phyloP scores from a whole-genome alignment of 1,140 invertebrate genomes.

The Pseudomyrmex flavicornis region DNA sequence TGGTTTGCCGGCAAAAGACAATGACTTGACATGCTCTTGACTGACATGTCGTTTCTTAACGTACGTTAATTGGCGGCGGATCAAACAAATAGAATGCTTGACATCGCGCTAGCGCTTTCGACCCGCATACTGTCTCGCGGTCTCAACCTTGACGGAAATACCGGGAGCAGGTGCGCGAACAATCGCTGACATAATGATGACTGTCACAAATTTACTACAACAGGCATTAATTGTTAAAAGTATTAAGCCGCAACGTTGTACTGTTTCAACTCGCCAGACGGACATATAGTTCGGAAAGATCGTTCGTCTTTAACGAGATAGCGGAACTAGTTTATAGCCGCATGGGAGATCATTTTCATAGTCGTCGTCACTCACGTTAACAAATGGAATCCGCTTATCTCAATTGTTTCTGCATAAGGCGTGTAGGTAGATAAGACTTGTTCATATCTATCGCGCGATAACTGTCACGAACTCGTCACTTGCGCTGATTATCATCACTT shows the following conservation, averaged over 20 bases:
- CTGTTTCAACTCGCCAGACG: conserved; percentile 7
- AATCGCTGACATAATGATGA: conserved; percentile 17
- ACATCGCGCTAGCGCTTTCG: conserved; percentile 23
- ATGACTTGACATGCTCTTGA: conserved; percentile 20
- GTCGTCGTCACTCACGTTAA: neutral
- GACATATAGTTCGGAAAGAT: neutral
- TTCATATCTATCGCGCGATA: neutral
- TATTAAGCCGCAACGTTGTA: neutral
- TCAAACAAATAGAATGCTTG: conserved; percentile 38
- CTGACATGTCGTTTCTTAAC: conserved; percentile 21
- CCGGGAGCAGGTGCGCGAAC: conserved; percentile 1
- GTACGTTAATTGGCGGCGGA: conserved; percentile 44
- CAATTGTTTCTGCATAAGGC: neutral
- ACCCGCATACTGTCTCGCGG: neutral
- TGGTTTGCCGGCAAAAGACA: conserved; percentile 34
- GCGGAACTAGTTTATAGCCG: neutral
- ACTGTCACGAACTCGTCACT: neutral
- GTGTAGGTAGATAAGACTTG: neutral
- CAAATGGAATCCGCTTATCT: neutral
- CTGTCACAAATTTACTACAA: conserved; percentile 34
- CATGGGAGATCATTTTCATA: neutral
- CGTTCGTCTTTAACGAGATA: conserved; percentile 1
- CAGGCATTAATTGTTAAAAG: conserved; percentile 9
- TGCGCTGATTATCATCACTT: neutral
- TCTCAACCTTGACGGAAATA: conserved; percentile 20